These are phyloP conservation scores for Hirtodrosophila trivittata DNA, from an alignment of 2,888 invertebrate genomes.

Conservation along the genomic window DNA sequence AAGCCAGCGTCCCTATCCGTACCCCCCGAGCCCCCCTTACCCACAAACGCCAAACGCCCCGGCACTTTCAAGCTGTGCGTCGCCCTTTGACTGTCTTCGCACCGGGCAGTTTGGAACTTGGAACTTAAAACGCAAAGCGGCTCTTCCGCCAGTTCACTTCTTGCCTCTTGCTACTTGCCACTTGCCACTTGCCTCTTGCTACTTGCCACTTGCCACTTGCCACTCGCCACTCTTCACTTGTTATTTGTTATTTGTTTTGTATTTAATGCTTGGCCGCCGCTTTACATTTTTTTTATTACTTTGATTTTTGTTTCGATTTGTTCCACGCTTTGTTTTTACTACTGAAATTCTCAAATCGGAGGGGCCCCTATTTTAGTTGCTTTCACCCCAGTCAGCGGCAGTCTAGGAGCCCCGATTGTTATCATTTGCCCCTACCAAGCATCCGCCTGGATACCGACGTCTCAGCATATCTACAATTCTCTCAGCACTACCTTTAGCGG, in stretches of 20 bases:
- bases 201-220: slow-evolving; percentile 1
- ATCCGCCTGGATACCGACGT: slow-evolving; percentile 13
- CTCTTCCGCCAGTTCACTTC: slow-evolving; percentile 5
- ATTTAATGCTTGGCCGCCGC: slow-evolving; percentile 45
- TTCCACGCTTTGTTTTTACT: slow-evolving; percentile 18
- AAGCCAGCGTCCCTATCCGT: slow-evolving; percentile 24
- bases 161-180: slow-evolving; percentile 1
- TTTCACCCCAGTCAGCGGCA: neutral
- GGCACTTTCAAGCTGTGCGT: slow-evolving; percentile 45
- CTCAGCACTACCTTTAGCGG: no score
- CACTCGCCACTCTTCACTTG: neutral
- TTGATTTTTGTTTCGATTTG: slow-evolving; percentile 30
- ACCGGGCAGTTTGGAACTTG: slow-evolving; percentile 37
- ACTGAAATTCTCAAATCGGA: slow-evolving; percentile 15
- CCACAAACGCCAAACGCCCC: neutral
- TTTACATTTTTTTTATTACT: slow-evolving; percentile 2
- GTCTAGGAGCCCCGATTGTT: slow-evolving; percentile 27
- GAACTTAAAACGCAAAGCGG: slow-evolving; percentile 36
- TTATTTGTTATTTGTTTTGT: slow-evolving; percentile 49
- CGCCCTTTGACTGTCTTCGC: slow-evolving; percentile 62
- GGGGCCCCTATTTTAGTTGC: slow-evolving; percentile 16
- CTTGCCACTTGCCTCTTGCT: slow-evolving; percentile 7
- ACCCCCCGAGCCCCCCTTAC: neutral
- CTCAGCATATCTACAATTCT: slow-evolving; percentile 11
- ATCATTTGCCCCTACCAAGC: slow-evolving; percentile 21